These are phyloP conservation scores for Hormiphora californensis DNA, from an alignment of 37 sponge, comb jelly and placozoan species.

Conservation along the genomic window DNA sequence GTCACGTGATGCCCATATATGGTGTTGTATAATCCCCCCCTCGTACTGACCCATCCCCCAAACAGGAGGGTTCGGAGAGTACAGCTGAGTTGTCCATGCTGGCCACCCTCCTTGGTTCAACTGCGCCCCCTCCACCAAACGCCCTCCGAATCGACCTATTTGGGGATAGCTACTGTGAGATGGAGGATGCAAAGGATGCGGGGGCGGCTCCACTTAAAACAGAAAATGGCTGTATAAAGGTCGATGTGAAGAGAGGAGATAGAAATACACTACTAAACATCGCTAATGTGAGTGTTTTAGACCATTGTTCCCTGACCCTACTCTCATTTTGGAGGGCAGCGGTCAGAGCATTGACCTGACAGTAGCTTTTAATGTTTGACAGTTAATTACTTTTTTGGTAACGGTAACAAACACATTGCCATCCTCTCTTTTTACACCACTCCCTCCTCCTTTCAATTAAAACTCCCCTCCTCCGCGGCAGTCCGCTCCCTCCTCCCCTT, in stretches of 20 bases:
- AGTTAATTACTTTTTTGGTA: too few relatives aligned
- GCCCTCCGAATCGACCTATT: conserved; percentile 21
- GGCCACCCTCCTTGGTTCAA: conserved; percentile 15
- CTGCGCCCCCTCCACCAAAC: neutral
- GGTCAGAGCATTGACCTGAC: too few relatives aligned
- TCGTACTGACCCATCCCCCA: too few relatives aligned
- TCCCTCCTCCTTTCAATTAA: neutral
- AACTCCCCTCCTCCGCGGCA: neutral
- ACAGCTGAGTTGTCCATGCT: conserved; percentile 8
- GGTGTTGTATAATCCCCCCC: too few relatives aligned
- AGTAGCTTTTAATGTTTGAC: too few relatives aligned
- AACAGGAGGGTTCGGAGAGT: neutral
- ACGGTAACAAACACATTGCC: too few relatives aligned
- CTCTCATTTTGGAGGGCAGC: too few relatives aligned
- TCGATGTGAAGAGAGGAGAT: conserved; percentile 4
- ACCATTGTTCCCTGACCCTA: too few relatives aligned
- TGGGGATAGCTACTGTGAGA: conserved; percentile 19
- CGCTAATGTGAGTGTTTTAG: conserved; percentile 8
- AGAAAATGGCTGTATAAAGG: conserved; percentile 16
- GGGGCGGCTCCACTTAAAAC: neutral
- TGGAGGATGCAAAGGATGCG: conserved; percentile 41
- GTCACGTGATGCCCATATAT: too few relatives aligned
- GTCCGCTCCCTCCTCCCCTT: neutral
- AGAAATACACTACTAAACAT: conserved; percentile 21
- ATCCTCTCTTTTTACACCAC: neutral